Conservation (phyloP, 1,140 invertebrate species). For the Cyclargus thomasi region DNA sequence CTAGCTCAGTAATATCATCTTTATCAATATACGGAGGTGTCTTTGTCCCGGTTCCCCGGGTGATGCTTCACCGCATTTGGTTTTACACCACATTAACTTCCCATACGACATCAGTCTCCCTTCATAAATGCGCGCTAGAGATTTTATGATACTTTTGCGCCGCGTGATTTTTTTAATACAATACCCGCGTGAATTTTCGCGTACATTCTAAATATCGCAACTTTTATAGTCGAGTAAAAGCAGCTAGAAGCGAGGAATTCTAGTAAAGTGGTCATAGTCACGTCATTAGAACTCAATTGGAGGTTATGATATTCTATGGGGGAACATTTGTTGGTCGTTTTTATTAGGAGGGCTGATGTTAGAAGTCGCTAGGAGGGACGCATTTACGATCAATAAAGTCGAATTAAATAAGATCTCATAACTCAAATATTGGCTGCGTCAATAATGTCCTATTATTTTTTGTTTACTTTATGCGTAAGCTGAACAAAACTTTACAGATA, state of each 20-base stretch:
- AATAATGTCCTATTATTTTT: not conserved
- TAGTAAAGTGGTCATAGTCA: not conserved
- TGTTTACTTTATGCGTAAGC: not conserved
- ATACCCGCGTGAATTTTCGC: not conserved
- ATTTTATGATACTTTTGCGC: constrained; percentile 35
- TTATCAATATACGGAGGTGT: constrained; percentile 22
- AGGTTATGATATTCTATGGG: not conserved
- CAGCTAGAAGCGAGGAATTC: not conserved
- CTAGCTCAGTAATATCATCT: not conserved
- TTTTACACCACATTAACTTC: constrained; percentile 64
- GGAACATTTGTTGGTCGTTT: not conserved
- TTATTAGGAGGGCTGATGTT: not conserved
- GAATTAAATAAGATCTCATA: not conserved
- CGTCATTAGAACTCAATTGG: not conserved
- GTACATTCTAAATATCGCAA: not conserved
- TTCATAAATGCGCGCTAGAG: constrained; percentile 64
- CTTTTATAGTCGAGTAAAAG: not conserved
- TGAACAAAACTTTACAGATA: not conserved
- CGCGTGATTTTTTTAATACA: not conserved
- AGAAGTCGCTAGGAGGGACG: not conserved
- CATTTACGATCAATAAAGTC: not conserved
- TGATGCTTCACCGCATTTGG: constrained; percentile 53
- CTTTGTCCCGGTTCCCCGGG: constrained; percentile 51
- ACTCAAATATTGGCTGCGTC: not conserved
- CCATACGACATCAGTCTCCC: constrained; percentile 50